Percentiles rank a stretch among this genome's conserved stretches.
Evolutionary conservation across 64 coral and sea anemone genomes (phyloP).

Genomic region (Platygyra sinensis): DNA sequence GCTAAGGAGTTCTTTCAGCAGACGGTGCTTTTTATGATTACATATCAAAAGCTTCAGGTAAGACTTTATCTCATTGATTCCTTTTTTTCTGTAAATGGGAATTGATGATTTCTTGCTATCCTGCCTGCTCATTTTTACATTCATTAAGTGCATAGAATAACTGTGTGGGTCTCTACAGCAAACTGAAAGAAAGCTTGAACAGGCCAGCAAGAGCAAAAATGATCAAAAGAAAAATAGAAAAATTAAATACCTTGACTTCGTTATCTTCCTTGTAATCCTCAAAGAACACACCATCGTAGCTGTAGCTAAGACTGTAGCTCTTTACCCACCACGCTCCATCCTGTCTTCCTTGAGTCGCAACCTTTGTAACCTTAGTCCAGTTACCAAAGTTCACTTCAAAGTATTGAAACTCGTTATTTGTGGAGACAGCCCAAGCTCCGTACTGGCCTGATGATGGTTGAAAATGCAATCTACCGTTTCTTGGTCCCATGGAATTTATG

Average conservation of each 20-base stretch:
- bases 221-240: no score
- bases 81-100: no score
- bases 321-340: slow-evolving; percentile 25
- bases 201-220: no score
- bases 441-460: not conserved
- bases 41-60: no score
- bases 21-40: no score
- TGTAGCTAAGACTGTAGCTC: slow-evolving; percentile 32
- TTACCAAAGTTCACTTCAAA: slow-evolving; percentile 41
- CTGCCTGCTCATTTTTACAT: no score
- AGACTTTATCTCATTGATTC: no score
- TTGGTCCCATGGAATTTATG: not conserved
- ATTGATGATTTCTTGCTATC: no score
- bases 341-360: slow-evolving; percentile 61
- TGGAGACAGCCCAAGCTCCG: slow-evolving; percentile 8
- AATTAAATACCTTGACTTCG: not conserved
- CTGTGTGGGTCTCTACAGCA: no score
- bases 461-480: slow-evolving; percentile 4
- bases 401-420: slow-evolving; percentile 8
- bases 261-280: not conserved
- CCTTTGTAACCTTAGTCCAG: slow-evolving; percentile 8
- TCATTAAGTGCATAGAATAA: no score
- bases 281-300: slow-evolving; percentile 29
- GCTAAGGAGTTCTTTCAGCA: no score
- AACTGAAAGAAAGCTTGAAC: no score